Percentiles rank a stretch among this genome's conserved stretches.
Evolutionary conservation across 1,140 invertebrate species (phyloP).

Genomic region (Cephus cinctus): DNA sequence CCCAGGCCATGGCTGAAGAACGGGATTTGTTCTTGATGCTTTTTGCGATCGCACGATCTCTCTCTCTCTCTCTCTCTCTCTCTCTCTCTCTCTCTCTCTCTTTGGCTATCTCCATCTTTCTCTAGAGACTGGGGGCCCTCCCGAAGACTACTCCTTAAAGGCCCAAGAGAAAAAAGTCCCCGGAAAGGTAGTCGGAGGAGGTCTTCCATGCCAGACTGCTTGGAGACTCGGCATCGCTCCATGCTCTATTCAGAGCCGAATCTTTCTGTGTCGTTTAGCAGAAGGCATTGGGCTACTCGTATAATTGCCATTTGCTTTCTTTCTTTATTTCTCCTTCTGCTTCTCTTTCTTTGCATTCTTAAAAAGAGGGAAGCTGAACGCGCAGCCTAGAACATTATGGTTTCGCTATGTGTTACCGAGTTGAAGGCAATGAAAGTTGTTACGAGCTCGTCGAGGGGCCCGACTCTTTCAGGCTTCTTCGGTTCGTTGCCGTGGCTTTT

Average conservation of each 20-base stretch:
- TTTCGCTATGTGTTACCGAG: constrained; percentile 15
- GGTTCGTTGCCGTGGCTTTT: constrained; percentile 10
- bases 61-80: not conserved
- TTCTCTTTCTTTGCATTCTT: no score
- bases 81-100: not conserved
- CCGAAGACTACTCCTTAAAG: no score
- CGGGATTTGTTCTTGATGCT: not conserved
- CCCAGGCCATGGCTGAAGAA: not conserved
- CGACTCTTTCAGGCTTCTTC: constrained; percentile 20
- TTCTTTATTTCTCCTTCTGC: constrained; percentile 21
- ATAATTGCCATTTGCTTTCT: not conserved
- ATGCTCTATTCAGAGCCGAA: no score
- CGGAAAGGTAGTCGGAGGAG: no score
- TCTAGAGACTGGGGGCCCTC: not conserved
- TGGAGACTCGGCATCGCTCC: no score
- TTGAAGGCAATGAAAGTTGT: constrained; percentile 25
- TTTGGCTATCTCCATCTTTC: not conserved
- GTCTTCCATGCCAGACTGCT: constrained; percentile 55
- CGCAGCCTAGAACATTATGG: constrained; percentile 20
- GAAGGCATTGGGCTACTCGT: constrained; percentile 1
- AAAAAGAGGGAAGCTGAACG: no score
- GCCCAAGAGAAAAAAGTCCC: no score
- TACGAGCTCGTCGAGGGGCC: constrained; percentile 21
- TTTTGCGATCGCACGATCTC: constrained; percentile 5
- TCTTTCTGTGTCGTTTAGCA: no score